These are phyloP conservation scores for Allophyes oxyacanthae DNA, from an alignment of 2,888 invertebrate genomes.

Conservation along the genomic window DNA sequence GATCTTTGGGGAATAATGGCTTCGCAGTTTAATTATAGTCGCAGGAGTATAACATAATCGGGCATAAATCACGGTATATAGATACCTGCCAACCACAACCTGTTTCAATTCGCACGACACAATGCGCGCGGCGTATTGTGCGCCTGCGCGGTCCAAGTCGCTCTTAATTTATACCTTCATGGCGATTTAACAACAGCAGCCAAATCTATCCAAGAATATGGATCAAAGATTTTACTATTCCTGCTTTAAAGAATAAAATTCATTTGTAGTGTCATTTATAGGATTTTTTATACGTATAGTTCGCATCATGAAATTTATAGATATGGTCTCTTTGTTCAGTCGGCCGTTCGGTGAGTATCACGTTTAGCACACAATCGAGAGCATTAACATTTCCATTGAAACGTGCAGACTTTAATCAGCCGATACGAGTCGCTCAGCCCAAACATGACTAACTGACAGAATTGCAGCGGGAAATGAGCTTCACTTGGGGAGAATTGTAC, in stretches of 20 bases:
- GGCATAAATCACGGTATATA: constrained; percentile 84
- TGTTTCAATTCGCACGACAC: constrained; percentile 87
- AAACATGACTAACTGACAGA: constrained; percentile 59
- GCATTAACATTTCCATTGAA: constrained; percentile 85
- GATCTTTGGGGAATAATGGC: constrained; percentile 83
- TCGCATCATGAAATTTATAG: constrained; percentile 79
- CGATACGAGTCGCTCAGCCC: constrained; percentile 68
- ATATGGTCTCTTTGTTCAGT: constrained; percentile 77
- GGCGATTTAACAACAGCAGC: constrained; percentile 79
- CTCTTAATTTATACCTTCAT: constrained; percentile 87
- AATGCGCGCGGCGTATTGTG: constrained; percentile 77
- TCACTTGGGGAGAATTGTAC: constrained; percentile 42
- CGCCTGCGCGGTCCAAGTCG: constrained; percentile 72
- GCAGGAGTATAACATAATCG: constrained; percentile 84
- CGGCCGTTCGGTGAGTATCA: constrained; percentile 75
- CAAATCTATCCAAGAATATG: constrained; percentile 74
- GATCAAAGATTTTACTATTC: constrained; percentile 75
- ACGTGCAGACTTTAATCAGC: constrained; percentile 71
- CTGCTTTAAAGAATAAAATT: constrained; percentile 78
- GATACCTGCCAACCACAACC: constrained; percentile 87
- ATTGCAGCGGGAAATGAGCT: constrained; percentile 45
- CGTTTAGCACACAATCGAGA: constrained; percentile 85
- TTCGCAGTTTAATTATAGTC: constrained; percentile 85
- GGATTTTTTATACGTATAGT: constrained; percentile 73
- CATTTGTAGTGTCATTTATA: constrained; percentile 74